Percentiles rank a stretch among this genome's conserved stretches.
These are phyloP conservation scores for Varanus komodoensis DNA, from an alignment of 2,113 vertebrate genomes.

Conservation along the genomic window DNA sequence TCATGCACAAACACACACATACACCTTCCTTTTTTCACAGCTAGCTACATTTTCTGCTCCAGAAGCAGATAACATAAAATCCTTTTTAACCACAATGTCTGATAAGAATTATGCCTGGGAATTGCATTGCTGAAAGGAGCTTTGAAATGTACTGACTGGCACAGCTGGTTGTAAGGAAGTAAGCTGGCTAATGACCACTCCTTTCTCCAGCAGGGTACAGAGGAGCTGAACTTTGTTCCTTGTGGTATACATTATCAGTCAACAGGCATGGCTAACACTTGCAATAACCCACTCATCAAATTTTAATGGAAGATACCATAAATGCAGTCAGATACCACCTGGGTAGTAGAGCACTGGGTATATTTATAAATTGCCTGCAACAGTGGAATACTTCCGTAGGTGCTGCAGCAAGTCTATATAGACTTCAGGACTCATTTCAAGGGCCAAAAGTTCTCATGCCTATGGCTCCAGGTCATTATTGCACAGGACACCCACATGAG, in stretches of 20 bases:
- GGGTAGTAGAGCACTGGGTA: background rate
- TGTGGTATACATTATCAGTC: accelerated
- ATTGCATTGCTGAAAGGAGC: slow-evolving; percentile 7
- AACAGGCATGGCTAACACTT: background rate
- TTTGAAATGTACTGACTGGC: background rate
- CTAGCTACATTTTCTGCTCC: background rate
- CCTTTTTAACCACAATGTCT: background rate
- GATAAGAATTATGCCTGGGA: background rate
- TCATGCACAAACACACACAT: background rate
- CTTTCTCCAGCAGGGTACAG: background rate
- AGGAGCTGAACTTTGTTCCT: slow-evolving; percentile 22
- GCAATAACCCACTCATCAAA: background rate
- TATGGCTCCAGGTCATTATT: background rate
- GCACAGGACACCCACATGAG: background rate
- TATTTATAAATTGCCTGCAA: background rate
- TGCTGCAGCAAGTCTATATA: background rate
- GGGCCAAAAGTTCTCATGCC: background rate
- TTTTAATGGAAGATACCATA: background rate
- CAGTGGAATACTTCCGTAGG: background rate
- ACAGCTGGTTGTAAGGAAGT: background rate
- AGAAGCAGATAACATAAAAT: background rate
- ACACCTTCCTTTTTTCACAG: accelerated
- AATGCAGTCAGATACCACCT: background rate
- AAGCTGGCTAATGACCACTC: slow-evolving; percentile 19
- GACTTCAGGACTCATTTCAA: background rate